A percentile compares a stretch with the other conserved stretches of the same genome.
phyloP scores from a whole-genome alignment of 2,888 invertebrate species.

The Schizaphis graminum region DNA sequence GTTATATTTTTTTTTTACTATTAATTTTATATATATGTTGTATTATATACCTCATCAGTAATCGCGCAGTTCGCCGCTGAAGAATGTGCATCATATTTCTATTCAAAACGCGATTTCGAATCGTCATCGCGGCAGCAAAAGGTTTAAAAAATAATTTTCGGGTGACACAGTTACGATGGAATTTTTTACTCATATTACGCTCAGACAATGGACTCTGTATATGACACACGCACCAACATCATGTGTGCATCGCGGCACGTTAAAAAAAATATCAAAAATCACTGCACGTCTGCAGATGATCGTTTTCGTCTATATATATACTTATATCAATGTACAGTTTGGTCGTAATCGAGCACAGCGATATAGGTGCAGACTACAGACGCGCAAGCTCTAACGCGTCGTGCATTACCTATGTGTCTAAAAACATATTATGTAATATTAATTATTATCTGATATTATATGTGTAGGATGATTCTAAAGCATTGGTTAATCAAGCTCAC shows the following conservation, averaged over 20 bases:
- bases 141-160: conserved; percentile 40
- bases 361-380: not conserved
- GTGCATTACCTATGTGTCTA: not conserved
- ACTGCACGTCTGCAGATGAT: conserved; percentile 33
- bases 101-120: conserved; percentile 18
- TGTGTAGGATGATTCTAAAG: not conserved
- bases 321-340: conserved; percentile 15
- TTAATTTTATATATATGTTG: not conserved
- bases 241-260: not conserved
- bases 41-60: conserved; percentile 5
- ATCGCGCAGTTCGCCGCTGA: not conserved
- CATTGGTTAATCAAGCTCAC: not conserved
- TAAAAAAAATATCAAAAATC: conserved; percentile 53
- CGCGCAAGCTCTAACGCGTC: not conserved
- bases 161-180: conserved; percentile 52
- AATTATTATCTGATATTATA: not conserved
- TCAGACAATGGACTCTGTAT: conserved; percentile 34
- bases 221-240: conserved; percentile 16
- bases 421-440: not conserved
- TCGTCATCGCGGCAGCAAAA: conserved; percentile 14
- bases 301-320: not conserved
- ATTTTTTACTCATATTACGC: conserved; percentile 9
- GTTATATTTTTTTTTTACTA: not conserved
- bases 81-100: conserved; percentile 3
- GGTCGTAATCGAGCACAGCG: not conserved